Percentiles rank a stretch among this genome's conserved stretches.
Conservation (phyloP, 2,113 vertebrate genomes). For the Danio rerio region DNA sequence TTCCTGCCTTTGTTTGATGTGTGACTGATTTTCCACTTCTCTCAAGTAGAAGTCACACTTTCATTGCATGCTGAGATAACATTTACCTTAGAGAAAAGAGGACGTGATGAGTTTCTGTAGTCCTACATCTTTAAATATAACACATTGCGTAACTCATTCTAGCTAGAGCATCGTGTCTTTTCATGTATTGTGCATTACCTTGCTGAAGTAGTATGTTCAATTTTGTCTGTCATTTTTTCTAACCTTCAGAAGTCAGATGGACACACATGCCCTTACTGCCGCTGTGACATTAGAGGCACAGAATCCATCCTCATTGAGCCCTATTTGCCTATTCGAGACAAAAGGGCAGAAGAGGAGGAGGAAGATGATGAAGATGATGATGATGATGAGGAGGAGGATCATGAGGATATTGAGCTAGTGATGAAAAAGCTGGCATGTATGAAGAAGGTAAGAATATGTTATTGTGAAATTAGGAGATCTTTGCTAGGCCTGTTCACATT, state of each 20-base stretch:
- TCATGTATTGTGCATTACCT: not conserved
- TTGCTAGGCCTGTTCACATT: not conserved
- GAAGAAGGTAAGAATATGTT: slow-evolving; percentile 61
- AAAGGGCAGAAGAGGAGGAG: not conserved
- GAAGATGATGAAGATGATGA: slow-evolving; percentile 47
- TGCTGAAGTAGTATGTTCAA: not conserved
- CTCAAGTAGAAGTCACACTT: slow-evolving; percentile 13
- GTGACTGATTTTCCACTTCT: slow-evolving; percentile 40
- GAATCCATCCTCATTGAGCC: slow-evolving; percentile 75
- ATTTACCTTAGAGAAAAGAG: slow-evolving; percentile 26
- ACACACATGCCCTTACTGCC: slow-evolving; percentile 87
- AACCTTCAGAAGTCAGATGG: slow-evolving; percentile 76
- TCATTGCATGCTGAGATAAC: not conserved
- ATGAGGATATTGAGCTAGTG: slow-evolving; percentile 77
- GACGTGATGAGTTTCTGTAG: slow-evolving; percentile 16
- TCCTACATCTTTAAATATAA: not conserved
- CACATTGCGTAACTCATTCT: not conserved
- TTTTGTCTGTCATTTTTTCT: not conserved
- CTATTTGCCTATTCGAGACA: slow-evolving; percentile 31
- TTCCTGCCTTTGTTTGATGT: slow-evolving; percentile 65
- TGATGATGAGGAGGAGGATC: slow-evolving; percentile 67
- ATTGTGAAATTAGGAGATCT: not conserved
- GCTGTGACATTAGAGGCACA: slow-evolving; percentile 80
- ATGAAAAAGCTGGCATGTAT: slow-evolving; percentile 73
- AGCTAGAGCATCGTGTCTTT: too few relatives aligned